phyloP scores from a whole-genome alignment of 2,113 vertebrate species.

The Hydrochoerus hydrochaeris region DNA sequence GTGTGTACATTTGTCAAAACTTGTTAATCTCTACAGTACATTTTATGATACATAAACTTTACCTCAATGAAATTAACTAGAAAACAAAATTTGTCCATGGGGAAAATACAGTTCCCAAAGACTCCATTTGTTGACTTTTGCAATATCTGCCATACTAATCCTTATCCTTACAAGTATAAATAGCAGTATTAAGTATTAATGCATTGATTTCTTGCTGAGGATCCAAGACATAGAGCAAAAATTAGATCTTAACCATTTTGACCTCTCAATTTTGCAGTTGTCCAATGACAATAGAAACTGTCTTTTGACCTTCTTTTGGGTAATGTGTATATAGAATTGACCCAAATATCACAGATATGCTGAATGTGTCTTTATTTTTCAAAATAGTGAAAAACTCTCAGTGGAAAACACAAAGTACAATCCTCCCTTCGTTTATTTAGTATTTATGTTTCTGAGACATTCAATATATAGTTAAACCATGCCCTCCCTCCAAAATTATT shows the following conservation, averaged over 20 bases:
- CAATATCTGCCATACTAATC: background rate
- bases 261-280: background rate
- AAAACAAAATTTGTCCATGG: background rate
- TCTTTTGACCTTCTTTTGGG: background rate
- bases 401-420: background rate
- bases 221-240: background rate
- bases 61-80: background rate
- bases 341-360: background rate
- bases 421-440: background rate
- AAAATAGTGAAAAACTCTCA: background rate
- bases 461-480: background rate
- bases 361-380: conserved; percentile 6
- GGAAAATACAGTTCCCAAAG: background rate
- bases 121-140: background rate
- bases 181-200: background rate
- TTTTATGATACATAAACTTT: background rate
- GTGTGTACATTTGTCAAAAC: background rate
- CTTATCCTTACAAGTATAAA: background rate
- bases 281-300: background rate
- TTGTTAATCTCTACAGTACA: background rate
- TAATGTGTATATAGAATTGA: background rate
- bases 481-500: background rate
- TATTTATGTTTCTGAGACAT: background rate
- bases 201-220: background rate
- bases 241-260: background rate